A percentile compares a stretch with the other conserved stretches of the same genome.
Conservation (phyloP, 2,797 vertebrate genomes). For the Macroramphosus scolopax region DNA sequence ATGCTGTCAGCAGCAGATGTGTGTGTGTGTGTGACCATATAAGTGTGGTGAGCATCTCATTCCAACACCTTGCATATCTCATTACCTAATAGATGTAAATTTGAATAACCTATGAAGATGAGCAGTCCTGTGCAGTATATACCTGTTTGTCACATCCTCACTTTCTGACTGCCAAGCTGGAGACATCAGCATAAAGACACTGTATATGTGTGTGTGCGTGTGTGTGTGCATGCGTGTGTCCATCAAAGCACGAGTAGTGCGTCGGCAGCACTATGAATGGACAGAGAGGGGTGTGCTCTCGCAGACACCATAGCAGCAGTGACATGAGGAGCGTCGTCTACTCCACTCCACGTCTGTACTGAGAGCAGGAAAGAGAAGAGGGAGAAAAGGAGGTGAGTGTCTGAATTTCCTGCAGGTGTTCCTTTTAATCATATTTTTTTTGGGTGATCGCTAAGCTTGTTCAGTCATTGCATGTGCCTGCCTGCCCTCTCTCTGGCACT, state of each 20-base stretch:
- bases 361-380: slow-evolving; percentile 44
- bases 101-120: slow-evolving; percentile 16
- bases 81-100: slow-evolving; percentile 1
- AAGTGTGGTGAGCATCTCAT: slow-evolving; percentile 7
- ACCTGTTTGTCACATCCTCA: slow-evolving; percentile 1
- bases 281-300: slow-evolving; percentile 65
- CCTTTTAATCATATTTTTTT: slow-evolving; percentile 32
- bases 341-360: slow-evolving; percentile 53
- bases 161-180: slow-evolving; percentile 11
- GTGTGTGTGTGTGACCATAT: slow-evolving; percentile 6
- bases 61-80: not conserved
- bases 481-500: slow-evolving; percentile 24
- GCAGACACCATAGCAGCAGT: slow-evolving; percentile 63
- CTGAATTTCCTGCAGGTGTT: slow-evolving; percentile 37
- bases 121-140: not conserved
- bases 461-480: slow-evolving; percentile 22
- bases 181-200: slow-evolving; percentile 25
- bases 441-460: slow-evolving; percentile 15
- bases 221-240: slow-evolving; percentile 2
- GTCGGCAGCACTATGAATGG: slow-evolving; percentile 72
- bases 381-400: slow-evolving; percentile 57
- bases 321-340: slow-evolving; percentile 65
- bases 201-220: slow-evolving; percentile 7
- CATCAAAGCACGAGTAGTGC: slow-evolving; percentile 45
- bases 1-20: slow-evolving; percentile 41